Base-by-base conservation (phyloP, 1,140 invertebrate species). In the Eumaeus atala region DNA sequence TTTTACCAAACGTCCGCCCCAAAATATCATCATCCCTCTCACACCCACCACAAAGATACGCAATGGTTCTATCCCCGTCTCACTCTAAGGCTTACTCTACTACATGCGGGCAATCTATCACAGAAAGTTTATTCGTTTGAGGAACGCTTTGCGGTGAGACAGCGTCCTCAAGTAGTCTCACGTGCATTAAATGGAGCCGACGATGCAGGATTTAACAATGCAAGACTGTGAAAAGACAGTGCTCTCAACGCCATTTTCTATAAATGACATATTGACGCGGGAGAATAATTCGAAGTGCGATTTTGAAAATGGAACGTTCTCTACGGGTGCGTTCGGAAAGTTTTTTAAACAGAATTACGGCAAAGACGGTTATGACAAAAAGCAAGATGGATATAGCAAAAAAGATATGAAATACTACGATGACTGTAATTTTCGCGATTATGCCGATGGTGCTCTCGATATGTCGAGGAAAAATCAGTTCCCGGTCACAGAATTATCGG, bases 241-340 rank as follows among this genome's bases (percentile, higher is more conserved):
- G 17, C 60, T 84, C 42, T 78, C 85, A 3, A 94, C 92, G 8
- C 92, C 93, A 11, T 94, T 94, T 74, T 93, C 92, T 51, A 93
- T 94, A 59, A 92, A 93, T 61, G 93, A 94, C 62, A 94, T 94
- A 70, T 80, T 94, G 52, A 94, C 90, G 36, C 89, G 88, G 58
- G 79, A 86, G 54, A 79, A 81, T 48, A 77, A 85, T 51, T 59
- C 73, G 48, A 83, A 79, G 60, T 78, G 77, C 51, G 73, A 84
- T 53, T 83, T 83, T 69, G 79, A 82, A 66, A 80, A 79, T 75
- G 76, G 69, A 71, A 79, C 76, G 66, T 78, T 71, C 48, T 72
- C 51, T 61, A 64, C 35, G 58, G 36, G 66, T 77, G 72, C 62
- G 73, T 73, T 67, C 74, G 63, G 69, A 80, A 79, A 63, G 66